Base-by-base conservation (phyloP, 2,113 vertebrate species). In the Aspiorhynchus laticeps region DNA sequence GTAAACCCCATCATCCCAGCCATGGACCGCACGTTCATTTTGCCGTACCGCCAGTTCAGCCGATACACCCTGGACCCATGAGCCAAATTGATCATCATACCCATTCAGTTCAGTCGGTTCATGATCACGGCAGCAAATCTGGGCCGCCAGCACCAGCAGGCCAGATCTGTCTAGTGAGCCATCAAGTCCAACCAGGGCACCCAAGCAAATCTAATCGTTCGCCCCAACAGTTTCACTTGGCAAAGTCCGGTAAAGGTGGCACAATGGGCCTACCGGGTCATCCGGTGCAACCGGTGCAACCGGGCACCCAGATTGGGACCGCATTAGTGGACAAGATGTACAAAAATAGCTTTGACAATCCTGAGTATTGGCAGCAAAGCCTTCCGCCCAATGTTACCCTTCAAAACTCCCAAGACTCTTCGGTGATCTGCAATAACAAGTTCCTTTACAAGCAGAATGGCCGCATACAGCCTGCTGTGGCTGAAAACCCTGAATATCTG, bases 361-460 rank as follows among this genome's bases (percentile, higher is more conserved):
- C 98, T 24, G 97, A 99, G 90, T 99, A 98, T 94, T 99, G 97
- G 97, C 98, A 98, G 91, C 97, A 99, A 94, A 98, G 97, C 93
- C 94, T 98, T 93, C 97, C 97, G 0, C 96, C 96, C 0, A 96
- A 96, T 83, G 95, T 96, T 84, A 95, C 93, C 88, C 94, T 96
- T 26, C 95, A 95, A 83, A 94, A 96, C 91, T 95, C 95, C 1
- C 95, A 96, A 93, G 96, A 96, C 89, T 95, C 5, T 91, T 91
- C 91, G 91, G 96, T 97, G 90, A 96, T 97, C 86, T 97, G 96
- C 90, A 97, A 96, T 88, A 95, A 97, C 94, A 99, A 96, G 93
- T 96, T 98, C 93, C 96, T 97, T 96, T 98, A 97, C 93, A 99
- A 98, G 93, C 98, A 99, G 93, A 99, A 99, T 0, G 97, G 97